Percentiles rank a stretch among this genome's conserved stretches.
These are phyloP conservation scores for Apogon hyalosoma DNA, from an alignment of 2,797 vertebrate species.

Conservation along the genomic window DNA sequence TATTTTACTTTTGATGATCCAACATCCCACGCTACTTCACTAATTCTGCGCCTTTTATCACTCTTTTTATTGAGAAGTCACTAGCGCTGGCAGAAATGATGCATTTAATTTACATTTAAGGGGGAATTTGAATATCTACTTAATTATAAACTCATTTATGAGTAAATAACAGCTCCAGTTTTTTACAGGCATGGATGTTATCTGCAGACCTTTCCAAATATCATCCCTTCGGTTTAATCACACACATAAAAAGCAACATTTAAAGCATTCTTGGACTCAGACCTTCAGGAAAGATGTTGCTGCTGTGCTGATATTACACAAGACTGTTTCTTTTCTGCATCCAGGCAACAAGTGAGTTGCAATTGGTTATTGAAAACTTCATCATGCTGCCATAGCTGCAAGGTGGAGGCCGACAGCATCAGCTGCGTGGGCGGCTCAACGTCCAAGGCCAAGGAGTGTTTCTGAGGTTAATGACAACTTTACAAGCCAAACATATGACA, in stretches of 20 bases:
- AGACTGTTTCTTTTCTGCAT: conserved; percentile 12
- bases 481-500: conserved; percentile 26
- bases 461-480: conserved; percentile 24
- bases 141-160: too few species aligned
- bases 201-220: not conserved
- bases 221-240: not conserved
- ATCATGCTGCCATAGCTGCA: conserved; percentile 13
- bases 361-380: conserved; percentile 21
- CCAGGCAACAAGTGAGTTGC: conserved; percentile 23
- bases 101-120: too few species aligned
- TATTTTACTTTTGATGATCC: too few species aligned
- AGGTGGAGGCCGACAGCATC: not conserved
- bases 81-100: too few species aligned
- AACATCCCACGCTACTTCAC: too few species aligned
- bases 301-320: conserved; percentile 5
- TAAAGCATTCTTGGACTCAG: not conserved
- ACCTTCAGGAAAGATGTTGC: not conserved
- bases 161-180: too few species aligned
- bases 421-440: conserved; percentile 39
- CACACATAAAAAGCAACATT: too few species aligned
- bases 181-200: too few species aligned
- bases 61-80: too few species aligned
- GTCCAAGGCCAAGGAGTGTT: conserved; percentile 52
- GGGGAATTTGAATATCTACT: too few species aligned
- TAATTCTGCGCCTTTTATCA: too few species aligned